Evolutionary conservation across 1,140 invertebrate species (phyloP).

Genomic region (Eurosta solidaginis): DNA sequence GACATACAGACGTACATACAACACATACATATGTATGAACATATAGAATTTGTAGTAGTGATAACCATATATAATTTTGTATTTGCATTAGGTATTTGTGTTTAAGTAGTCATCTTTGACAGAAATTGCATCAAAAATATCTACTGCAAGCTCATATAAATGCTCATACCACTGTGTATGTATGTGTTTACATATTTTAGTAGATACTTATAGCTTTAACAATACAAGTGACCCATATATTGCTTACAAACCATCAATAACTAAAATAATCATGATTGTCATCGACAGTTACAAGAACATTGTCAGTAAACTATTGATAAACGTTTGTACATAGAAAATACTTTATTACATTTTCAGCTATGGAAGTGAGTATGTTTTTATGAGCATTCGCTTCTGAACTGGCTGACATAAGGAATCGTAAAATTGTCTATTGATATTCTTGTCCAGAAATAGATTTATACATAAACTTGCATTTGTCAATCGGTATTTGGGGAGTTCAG

Average conservation of each 20-base stretch:
- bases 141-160: background rate
- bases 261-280: slow-evolving; percentile 24
- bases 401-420: too few relatives aligned
- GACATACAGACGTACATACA: background rate
- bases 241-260: background rate
- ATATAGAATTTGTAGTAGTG: background rate
- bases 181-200: background rate
- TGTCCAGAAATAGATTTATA: too few relatives aligned
- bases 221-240: background rate
- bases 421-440: too few relatives aligned
- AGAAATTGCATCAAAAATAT: background rate
- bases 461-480: too few relatives aligned
- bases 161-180: background rate
- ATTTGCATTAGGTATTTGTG: background rate
- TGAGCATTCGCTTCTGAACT: too few relatives aligned
- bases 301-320: slow-evolving; percentile 10
- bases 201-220: background rate
- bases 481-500: too few relatives aligned
- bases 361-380: too few relatives aligned
- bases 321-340: background rate
- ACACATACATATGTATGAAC: background rate
- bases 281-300: slow-evolving; percentile 21
- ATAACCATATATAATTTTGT: background rate
- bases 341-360: too few relatives aligned
- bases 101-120: background rate